phyloP scores from a whole-genome alignment of 23 tunicate species.

The Oikopleura dioica region DNA sequence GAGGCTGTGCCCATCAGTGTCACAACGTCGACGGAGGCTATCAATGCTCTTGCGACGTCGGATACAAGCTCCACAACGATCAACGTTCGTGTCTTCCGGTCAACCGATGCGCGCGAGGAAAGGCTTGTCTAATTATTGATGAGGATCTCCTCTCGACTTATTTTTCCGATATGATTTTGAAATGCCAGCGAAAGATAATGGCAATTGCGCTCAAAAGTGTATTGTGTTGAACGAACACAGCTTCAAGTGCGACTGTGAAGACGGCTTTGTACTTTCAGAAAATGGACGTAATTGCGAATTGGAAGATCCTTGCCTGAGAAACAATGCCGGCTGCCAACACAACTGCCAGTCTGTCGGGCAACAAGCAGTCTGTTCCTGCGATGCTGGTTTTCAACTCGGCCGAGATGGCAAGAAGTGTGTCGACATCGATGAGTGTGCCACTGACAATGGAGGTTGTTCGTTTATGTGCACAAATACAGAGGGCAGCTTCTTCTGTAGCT shows the following conservation, averaged over 20 bases:
- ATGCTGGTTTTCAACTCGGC: slow-evolving; percentile 36
- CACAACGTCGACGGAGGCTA: slow-evolving; percentile 63
- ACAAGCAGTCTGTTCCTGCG: slow-evolving; percentile 67
- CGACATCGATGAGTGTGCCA: slow-evolving; percentile 64
- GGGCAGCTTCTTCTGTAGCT: slow-evolving; percentile 57
- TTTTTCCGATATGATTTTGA: too few species aligned
- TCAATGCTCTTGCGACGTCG: slow-evolving; percentile 45
- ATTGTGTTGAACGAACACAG: neutral
- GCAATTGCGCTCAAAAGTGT: slow-evolving; percentile 1
- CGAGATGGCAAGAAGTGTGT: neutral
- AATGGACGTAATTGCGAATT: slow-evolving; percentile 11
- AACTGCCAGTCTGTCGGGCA: slow-evolving; percentile 56
- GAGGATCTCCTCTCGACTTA: too few species aligned
- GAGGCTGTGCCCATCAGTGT: slow-evolving; percentile 80
- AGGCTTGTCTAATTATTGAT: too few species aligned
- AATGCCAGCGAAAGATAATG: too few species aligned
- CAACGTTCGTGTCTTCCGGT: slow-evolving; percentile 35
- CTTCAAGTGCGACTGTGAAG: slow-evolving; percentile 7
- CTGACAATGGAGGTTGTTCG: slow-evolving; percentile 49
- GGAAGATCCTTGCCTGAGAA: slow-evolving; percentile 65
- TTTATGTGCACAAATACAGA: slow-evolving; percentile 55
- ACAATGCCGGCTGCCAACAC: slow-evolving; percentile 80
- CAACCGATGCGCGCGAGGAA: slow-evolving; percentile 8
- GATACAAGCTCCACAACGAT: slow-evolving; percentile 68
- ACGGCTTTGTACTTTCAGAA: neutral